These are phyloP conservation scores for Platyrinchus mystaceus DNA, from an alignment of 2,797 vertebrate species.

Conservation along the genomic window DNA sequence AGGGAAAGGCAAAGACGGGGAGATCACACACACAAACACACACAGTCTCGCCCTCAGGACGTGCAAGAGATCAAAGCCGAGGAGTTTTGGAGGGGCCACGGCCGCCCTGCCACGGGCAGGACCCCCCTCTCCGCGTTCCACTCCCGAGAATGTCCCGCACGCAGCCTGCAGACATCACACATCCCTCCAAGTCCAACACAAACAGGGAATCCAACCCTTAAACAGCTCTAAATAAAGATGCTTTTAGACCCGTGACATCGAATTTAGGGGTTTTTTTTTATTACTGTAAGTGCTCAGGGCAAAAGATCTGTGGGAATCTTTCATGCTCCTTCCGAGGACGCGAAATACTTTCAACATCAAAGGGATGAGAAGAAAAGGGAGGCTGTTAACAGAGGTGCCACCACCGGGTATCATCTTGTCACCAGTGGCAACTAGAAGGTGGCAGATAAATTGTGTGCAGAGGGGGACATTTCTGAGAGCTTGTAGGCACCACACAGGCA, in stretches of 20 bases:
- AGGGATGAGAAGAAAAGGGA: not conserved
- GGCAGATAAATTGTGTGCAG: not conserved
- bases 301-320: not conserved
- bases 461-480: not conserved
- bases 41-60: not conserved
- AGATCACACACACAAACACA: not conserved
- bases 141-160: not conserved
- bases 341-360: not conserved
- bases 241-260: not conserved
- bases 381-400: not conserved
- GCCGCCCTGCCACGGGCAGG: not conserved
- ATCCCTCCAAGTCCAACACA: not conserved
- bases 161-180: not conserved
- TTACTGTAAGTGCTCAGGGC: not conserved
- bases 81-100: accelerated
- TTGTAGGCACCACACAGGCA: not conserved
- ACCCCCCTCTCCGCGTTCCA: accelerated
- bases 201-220: not conserved
- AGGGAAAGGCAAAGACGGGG: not conserved
- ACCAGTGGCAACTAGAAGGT: not conserved
- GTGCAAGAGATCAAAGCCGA: not conserved
- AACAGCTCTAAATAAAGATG: not conserved
- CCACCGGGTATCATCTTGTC: not conserved
- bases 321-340: not conserved
- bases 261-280: slow-evolving; percentile 6